Evolutionary conservation across 2,113 vertebrate species (phyloP).

Genomic region (Myodes glareolus): DNA sequence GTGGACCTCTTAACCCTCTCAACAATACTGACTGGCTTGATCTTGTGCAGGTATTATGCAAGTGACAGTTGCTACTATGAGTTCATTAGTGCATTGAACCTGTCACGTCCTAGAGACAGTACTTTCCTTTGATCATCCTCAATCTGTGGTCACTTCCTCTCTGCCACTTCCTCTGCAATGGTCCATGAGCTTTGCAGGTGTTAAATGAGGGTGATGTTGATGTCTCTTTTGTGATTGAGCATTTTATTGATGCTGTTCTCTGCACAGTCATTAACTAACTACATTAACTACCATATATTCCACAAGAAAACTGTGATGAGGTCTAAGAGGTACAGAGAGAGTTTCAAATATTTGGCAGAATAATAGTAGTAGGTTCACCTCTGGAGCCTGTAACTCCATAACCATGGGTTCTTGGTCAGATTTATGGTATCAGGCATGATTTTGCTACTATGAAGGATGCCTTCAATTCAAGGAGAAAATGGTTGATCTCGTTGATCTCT

Average conservation of each 20-base stretch:
- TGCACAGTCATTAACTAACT: background rate
- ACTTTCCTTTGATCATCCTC: background rate
- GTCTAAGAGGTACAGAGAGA: background rate
- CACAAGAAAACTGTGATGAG: background rate
- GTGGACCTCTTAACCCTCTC: background rate
- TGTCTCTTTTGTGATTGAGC: background rate
- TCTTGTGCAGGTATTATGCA: background rate
- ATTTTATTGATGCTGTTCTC: background rate
- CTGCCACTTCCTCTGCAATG: no score
- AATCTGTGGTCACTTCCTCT: background rate
- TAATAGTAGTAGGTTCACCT: background rate
- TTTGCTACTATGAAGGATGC: background rate
- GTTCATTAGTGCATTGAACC: background rate
- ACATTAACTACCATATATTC: background rate
- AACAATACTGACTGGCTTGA: background rate
- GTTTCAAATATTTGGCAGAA: background rate
- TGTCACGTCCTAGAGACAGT: background rate
- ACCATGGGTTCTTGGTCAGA: background rate
- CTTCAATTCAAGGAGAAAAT: background rate
- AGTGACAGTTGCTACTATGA: background rate
- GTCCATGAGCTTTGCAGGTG: background rate
- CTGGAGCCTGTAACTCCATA: background rate
- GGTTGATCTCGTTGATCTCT: background rate
- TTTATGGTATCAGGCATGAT: background rate
- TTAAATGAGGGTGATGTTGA: background rate